Evolutionary conservation across 2,797 vertebrate genomes (phyloP), one percentile per base, ranked within the genome.

Genomic region (Vespertilio murinus): DNA sequence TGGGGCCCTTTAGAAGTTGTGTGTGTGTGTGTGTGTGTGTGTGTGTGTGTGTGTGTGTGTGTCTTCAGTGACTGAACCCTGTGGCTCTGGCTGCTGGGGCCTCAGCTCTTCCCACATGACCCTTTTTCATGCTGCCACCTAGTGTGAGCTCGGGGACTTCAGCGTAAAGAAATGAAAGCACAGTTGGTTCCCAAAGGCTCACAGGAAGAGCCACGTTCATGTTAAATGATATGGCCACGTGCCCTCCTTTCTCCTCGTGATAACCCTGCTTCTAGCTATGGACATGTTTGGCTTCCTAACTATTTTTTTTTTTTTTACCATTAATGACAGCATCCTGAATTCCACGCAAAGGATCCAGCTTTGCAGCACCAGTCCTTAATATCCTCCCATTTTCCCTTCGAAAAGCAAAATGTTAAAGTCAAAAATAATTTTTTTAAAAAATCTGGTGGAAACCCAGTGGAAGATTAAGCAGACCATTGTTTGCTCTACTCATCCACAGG

Each of bases 41-140:
- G 38, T 25, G 40, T 11, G 23, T 52, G n/a, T 47, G 77, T 52
- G 67, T n/a, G 28, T 30, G 64, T 64, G 33, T 17, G 35, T 28
- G 45, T 28, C 25, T n/a, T 74, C 74, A 17, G 4, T 47, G 75
- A 64, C 7, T 33, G 30, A 87, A 77, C 49, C 30, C 0, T 0
- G 59, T 74, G 77, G 22, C 69, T 93, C 35, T 20, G 59, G 38
- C 49, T 40, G 47, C 83, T n/a, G 20, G 56, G 89, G 42, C 86
- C 86, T 67, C 33, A 8, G 49, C 30, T 73, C 73, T 86, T 85
- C 73, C 22, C 28, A 45, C 49, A 30, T 95, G 95, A 91, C 87
- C 95, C 0, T 80, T 88, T 61, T 97, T 97, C 97, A 98, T 97
- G 93, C 97, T 98, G 98, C 98, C 98, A 98, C 90, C 98, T 98